Conservation (phyloP, 1,140 invertebrate species). For the Lasioglossum albipes region DNA sequence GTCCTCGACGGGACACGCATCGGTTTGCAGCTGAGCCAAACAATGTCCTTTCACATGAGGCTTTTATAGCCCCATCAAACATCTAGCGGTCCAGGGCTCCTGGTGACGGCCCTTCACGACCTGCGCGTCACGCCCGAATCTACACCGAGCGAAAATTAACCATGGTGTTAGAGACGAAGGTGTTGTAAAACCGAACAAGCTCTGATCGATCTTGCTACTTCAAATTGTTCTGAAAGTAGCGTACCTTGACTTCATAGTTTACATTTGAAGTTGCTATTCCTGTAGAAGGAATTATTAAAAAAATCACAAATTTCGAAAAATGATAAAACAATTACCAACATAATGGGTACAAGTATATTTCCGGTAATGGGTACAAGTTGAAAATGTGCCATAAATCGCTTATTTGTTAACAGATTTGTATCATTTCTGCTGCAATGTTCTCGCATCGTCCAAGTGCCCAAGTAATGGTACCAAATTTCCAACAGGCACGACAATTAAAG, state of each 20-base stretch:
- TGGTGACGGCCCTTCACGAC: constrained; percentile 58
- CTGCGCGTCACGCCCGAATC: constrained; percentile 38
- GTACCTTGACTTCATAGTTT: too few species aligned
- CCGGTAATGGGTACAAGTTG: too few species aligned
- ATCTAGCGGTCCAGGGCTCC: constrained; percentile 45
- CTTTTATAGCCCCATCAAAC: constrained; percentile 77
- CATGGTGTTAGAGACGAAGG: background rate
- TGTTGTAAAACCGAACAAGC: background rate
- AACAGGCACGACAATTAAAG: background rate
- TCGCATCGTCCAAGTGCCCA: too few species aligned
- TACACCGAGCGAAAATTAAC: constrained; percentile 4
- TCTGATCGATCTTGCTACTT: background rate
- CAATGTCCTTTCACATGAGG: constrained; percentile 80
- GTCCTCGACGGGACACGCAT: constrained; percentile 53
- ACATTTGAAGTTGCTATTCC: too few species aligned
- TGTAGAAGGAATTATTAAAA: too few species aligned
- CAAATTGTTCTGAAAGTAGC: background rate
- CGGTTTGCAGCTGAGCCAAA: constrained; percentile 77
- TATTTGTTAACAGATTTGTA: too few species aligned
- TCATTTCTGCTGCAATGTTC: too few species aligned
- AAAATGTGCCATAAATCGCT: too few species aligned
- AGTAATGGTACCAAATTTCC: background rate
- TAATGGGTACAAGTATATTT: too few species aligned
- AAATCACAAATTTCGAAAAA: too few species aligned
- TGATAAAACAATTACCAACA: too few species aligned